Base-by-base conservation (phyloP, 53 echinoderm and acorn worm genomes). In the Patiria pectinifera region DNA sequence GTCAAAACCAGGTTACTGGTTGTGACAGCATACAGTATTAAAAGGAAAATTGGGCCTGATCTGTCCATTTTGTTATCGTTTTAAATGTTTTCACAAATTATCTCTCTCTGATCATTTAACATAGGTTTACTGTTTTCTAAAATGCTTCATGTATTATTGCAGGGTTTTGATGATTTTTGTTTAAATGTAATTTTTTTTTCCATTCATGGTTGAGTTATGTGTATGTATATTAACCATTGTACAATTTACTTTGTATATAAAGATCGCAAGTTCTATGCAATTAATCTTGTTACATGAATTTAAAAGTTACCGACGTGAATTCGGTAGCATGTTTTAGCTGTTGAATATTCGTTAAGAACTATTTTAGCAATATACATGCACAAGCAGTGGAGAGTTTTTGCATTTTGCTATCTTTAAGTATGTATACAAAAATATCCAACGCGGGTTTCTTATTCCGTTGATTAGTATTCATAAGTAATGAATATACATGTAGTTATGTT, bases 261-360 rank as follows among this genome's bases (percentile, higher is more conserved):
- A 87, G 87, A 87, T 60, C 59, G 87, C 62, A 25, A 76, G 87
- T 87, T 87, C 87, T 87, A 87, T 87, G 87, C 87, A 87, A 87
- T 87, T 87, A 78, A 87, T 77, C 58, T 8, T 59, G 77, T 76
- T 87, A 87, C 44, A 87, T 71, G 14, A 49, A 85, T 76, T 49
- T 23, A 78, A 61, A 87, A 58, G 78, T 87, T 87, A 77, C 76
- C 24, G 53, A 61, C 25, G 25, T 22, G 58, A 15, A 75, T 53
- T 76, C 53, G 43, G 87, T 87, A 62, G 78, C 84, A n/a, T 71
- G 35, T 78, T 87, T 87, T 78, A 87, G 87, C 87, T 76, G 13
- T 48, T 76, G 77, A 49, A 77, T 87, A 78, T 78, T 77, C 60
- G 48, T 25, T 49, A 62, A 9, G 14, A 46, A 66, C 59, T 82